Evolutionary conservation across 2,888 invertebrate genomes (phyloP), one percentile per base, ranked within the genome.

Genomic region (Acanthococcus lagerstroemiae): DNA sequence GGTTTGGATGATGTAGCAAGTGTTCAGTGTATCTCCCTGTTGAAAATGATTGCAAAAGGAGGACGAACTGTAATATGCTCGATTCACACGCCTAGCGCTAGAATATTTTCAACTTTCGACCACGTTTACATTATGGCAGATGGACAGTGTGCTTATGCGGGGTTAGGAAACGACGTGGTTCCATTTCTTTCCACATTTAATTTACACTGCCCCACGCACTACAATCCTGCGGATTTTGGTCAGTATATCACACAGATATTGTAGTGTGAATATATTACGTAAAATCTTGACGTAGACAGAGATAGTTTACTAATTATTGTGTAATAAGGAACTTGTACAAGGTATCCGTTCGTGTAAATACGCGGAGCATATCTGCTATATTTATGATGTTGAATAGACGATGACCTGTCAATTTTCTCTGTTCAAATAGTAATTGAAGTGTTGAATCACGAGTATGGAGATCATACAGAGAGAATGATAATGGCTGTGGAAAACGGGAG

Each of bases 201-300:
- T 45, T 78, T 94, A 44, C 82, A 86, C 26, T 96, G 96, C 74
- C 96, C 96, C 0, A 83, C 81, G 68, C 92, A 93, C 71, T 94
- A 95, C 75, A 96, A 95, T 77, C 96, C 96, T 0, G 95, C 95
- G 4, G 96, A 96, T 79, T 96, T 94, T 77, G 84, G 94, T 94
- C 77, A 84, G 84, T 55, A 1, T 4, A 55, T n/a, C n/a, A n/a
- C n/a, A n/a, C n/a, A n/a, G n/a, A n/a, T n/a, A n/a, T n/a, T n/a
- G n/a, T n/a, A n/a, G n/a, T n/a, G n/a, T n/a, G n/a, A n/a, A n/a
- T n/a, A n/a, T n/a, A n/a, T n/a, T n/a, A n/a, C n/a, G n/a, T n/a
- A n/a, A n/a, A n/a, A n/a, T n/a, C n/a, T n/a, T n/a, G n/a, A n/a
- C n/a, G n/a, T n/a, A n/a, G n/a, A n/a, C n/a, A n/a, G n/a, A n/a